A percentile compares a stretch with the other conserved stretches of the same genome.
Conservation (phyloP, 2,113 vertebrate species). For the Bos indicus region DNA sequence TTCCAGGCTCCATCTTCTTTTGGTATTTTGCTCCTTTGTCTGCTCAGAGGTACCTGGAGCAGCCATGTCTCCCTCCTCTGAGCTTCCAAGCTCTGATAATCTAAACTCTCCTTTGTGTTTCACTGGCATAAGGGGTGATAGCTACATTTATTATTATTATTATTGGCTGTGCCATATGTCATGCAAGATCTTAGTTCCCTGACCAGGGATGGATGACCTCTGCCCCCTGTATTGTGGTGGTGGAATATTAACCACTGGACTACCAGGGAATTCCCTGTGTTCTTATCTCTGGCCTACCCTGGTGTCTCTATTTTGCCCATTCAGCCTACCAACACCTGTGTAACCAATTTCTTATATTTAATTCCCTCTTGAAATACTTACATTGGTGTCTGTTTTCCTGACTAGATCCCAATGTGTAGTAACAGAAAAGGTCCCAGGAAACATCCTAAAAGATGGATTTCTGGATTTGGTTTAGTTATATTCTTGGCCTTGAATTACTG, state of each 20-base stretch:
- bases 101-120: background rate
- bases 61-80: background rate
- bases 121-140: background rate
- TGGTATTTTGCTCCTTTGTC: background rate
- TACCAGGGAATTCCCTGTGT: background rate
- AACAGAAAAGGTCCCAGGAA: background rate
- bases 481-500: slow-evolving; percentile 7
- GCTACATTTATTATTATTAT: background rate
- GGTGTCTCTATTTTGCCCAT: background rate
- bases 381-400: background rate
- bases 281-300: background rate
- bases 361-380: background rate
- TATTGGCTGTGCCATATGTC: background rate
- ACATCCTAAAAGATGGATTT: background rate
- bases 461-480: background rate
- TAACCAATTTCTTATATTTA: background rate
- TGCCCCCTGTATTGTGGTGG: background rate
- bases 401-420: background rate
- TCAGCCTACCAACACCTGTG: background rate
- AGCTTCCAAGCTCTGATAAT: background rate
- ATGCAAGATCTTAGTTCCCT: background rate
- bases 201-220: background rate
- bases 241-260: background rate
- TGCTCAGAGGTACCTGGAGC: background rate
- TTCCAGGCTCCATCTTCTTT: background rate